These are phyloP conservation scores for Drosophila paramelanica DNA, from an alignment of 2,888 invertebrate species.

Conservation along the genomic window DNA sequence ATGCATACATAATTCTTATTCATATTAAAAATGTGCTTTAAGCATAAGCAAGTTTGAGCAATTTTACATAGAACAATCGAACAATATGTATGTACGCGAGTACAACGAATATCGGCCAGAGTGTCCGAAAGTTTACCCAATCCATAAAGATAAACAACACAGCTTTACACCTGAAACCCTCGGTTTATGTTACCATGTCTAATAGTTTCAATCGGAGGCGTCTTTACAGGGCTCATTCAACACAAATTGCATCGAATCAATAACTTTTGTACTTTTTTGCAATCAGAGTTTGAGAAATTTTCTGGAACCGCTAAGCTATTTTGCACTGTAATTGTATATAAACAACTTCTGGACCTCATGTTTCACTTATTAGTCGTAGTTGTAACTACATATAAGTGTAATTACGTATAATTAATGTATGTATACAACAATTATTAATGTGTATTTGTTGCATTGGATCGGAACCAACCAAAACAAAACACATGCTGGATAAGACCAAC, in stretches of 20 bases:
- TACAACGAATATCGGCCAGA: constrained; percentile 61
- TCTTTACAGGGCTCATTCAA: background rate
- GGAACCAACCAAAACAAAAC: constrained; percentile 33
- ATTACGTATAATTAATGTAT: constrained; percentile 23
- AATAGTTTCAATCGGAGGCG: background rate
- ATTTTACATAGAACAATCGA: constrained; percentile 39
- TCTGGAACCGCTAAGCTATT: constrained; percentile 48
- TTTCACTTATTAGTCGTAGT: constrained; percentile 62
- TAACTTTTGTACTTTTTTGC: constrained; percentile 11
- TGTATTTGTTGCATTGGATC: constrained; percentile 58
- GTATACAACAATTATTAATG: constrained; percentile 52
- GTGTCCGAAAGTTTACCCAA: constrained; percentile 7
- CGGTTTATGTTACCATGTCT: background rate
- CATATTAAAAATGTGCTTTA: constrained; percentile 29
- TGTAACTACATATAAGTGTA: constrained; percentile 14
- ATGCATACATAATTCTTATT: constrained; percentile 7
- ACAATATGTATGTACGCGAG: constrained; percentile 28
- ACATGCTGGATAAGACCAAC: constrained; percentile 79
- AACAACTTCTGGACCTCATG: constrained; percentile 79
- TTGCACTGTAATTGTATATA: constrained; percentile 56
- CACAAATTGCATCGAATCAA: constrained; percentile 28
- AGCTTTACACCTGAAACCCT: constrained; percentile 33
- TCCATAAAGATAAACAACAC: constrained; percentile 12
- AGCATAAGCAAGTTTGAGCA: constrained; percentile 20
- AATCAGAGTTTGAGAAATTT: constrained; percentile 30